Base-by-base conservation (phyloP, 2,888 invertebrate species). In the Lasioglossum vierecki region DNA sequence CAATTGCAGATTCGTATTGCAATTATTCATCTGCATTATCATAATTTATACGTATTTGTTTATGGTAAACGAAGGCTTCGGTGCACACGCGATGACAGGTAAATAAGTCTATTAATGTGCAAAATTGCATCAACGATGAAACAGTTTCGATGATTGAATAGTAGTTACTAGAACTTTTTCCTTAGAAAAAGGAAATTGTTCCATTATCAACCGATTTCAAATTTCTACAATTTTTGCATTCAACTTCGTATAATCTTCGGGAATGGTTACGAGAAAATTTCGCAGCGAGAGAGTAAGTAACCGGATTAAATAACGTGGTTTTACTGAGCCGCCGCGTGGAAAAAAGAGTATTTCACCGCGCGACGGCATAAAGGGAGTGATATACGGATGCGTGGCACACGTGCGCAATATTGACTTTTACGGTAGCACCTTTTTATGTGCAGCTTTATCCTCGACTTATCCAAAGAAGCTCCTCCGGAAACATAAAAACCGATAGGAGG, bases 371-470 rank as follows among this genome's bases (percentile, higher is more conserved):
- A 80, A 74, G 78, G 72, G 49, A 79, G 76, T 63, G 81, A 86
- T 80, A 79, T 63, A 71, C 44, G 41, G 66, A 74, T 73, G 49
- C 86, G n/a, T 15, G 30, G 74, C 70, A 46, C 76, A 79, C 73
- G 72, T 74, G 78, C 80, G 78, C 68, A 76, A 84, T 85, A 85
- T 85, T 81, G 79, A 84, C 81, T 84, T 86, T 86, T 81, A 86
- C 76, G 76, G 74, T 26, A 46, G 76, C 76, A 76, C 76, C 68
- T 73, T 86, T 86, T 84, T 84, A 79, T 46, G 76, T 18, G 49
- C 4, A 77, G 53, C 76, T 75, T 80, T 79, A 80, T 80, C 57
- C 85, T 60, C 46, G 66, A 39, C 72, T 68, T 60, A 79, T 72
- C 76, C 76, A 66, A 81, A 84, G 78, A 79, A 75, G 68, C 46